Evolutionary conservation across 1,140 invertebrate species (phyloP).

Genomic region (Caerostris extrusa): DNA sequence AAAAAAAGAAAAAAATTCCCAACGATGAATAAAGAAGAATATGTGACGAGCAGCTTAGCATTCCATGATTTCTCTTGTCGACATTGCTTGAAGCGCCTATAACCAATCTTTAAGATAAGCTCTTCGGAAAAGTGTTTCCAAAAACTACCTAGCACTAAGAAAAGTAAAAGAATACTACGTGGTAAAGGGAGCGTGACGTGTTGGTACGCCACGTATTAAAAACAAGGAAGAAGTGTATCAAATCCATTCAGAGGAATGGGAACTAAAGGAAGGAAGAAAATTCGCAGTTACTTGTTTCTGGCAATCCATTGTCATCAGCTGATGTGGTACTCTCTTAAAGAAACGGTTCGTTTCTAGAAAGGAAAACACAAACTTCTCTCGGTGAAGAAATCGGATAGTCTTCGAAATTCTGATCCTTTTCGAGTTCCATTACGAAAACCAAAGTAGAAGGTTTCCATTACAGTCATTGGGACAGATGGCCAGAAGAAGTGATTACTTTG

Average conservation of each 20-base stretch:
- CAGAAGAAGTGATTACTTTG: slow-evolving; percentile 2
- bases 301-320: slow-evolving; percentile 52
- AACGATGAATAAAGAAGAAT: slow-evolving; percentile 19
- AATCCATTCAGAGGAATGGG: slow-evolving; percentile 13
- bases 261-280: neutral
- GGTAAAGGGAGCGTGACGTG: slow-evolving; percentile 20
- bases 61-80: slow-evolving; percentile 57
- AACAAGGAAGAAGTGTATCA: slow-evolving; percentile 25
- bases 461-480: slow-evolving; percentile 47
- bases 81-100: slow-evolving; percentile 38
- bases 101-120: slow-evolving; percentile 62
- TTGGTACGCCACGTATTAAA: slow-evolving; percentile 42
- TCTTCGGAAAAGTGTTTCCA: slow-evolving; percentile 37
- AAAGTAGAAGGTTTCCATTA: slow-evolving; percentile 57
- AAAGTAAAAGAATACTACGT: slow-evolving; percentile 55
- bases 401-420: slow-evolving; percentile 24
- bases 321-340: slow-evolving; percentile 60
- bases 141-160: neutral
- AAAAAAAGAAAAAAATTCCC: neutral
- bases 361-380: slow-evolving; percentile 40
- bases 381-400: slow-evolving; percentile 9
- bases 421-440: slow-evolving; percentile 2
- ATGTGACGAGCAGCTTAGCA: slow-evolving; percentile 18
- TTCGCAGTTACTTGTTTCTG: slow-evolving; percentile 64
- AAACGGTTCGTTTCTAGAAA: slow-evolving; percentile 37